Evolutionary conservation across 2,797 vertebrate species (phyloP), one percentile per base, ranked within the genome.

Genomic region (Enteromius viviparus): DNA sequence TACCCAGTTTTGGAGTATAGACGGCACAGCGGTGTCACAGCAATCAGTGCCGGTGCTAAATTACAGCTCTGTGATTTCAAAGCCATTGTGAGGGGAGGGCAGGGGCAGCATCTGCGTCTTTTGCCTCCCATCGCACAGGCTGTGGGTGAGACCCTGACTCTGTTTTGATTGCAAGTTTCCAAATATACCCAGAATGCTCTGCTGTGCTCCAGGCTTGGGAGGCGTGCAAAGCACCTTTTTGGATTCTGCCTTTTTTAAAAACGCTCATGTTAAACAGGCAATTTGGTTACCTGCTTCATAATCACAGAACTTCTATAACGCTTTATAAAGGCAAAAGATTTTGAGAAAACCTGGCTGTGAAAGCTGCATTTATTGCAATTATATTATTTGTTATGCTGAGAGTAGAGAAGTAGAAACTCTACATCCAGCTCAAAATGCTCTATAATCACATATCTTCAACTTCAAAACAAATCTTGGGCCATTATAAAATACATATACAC

Each of bases 51-150:
- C 78, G 88, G 88, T 79, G 85, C 88, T 87, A 92, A 94, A 93
- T 93, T 91, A 92, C 87, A n/a, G 87, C 89, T 93, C 89, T 91
- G 90, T 92, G 90, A 92, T 91, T 91, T 89, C 87, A 91, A 91
- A 90, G 84, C 86, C 88, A 89, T 91, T 87, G 88, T 71, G 85
- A 80, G 76, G 89, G 90, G 81, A 90, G 88, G 78, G 91, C 82
- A 90, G 86, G 87, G 88, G 79, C 81, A 77, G 90, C 89, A 91
- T 91, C 91, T 92, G 91, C 34, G 85, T 77, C 87, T 90, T 68
- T 58, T 74, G 84, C 89, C 86, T 90, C 88, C 84, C 89, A 88
- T 87, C 62, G 82, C 86, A 87, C 89, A 86, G 87, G 87, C 62
- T 32, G 62, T 88, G 72, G 84, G 89, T 87, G 88, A 89, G 83